A percentile compares a stretch with the other conserved stretches of the same genome.
Conservation (phyloP, 2,888 invertebrate genomes). For the Geotrupes spiniger region DNA sequence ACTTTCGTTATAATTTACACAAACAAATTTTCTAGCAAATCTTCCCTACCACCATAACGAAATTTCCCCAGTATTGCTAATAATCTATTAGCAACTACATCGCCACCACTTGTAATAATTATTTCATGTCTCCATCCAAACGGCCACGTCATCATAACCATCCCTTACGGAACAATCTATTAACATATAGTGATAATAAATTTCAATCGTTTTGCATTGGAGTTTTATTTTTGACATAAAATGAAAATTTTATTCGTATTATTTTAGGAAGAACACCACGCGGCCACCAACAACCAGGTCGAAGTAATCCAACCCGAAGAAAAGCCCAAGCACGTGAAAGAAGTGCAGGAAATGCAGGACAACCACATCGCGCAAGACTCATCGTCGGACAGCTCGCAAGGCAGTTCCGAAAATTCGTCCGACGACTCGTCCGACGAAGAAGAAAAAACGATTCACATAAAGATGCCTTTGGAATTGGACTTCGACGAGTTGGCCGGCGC, state of each 20-base stretch:
- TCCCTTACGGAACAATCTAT: no score
- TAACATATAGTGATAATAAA: no score
- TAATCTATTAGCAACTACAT: no score
- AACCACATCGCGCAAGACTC: conserved; percentile 41
- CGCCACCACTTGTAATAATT: no score
- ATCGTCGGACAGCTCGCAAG: conserved; percentile 22
- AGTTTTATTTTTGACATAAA: no score
- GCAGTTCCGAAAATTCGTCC: conserved; percentile 49
- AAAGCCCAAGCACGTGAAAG: conserved; percentile 29
- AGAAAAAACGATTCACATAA: conserved; percentile 60
- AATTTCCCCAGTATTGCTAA: no score
- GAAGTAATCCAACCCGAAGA: conserved; percentile 31
- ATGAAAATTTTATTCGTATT: background rate
- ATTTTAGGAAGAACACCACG: conserved; percentile 27
- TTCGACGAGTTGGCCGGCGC: conserved; percentile 79
- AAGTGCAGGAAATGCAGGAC: conserved; percentile 43
- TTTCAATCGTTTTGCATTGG: no score
- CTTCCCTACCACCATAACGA: no score
- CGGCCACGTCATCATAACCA: no score
- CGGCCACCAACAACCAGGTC: conserved; percentile 29
- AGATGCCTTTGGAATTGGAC: conserved; percentile 78
- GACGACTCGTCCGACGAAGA: conserved; percentile 61
- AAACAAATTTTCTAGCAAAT: no score
- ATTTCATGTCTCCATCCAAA: no score
- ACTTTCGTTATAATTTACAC: no score